Evolutionary conservation across 2,888 invertebrate genomes (phyloP).

Genomic region (Notodonta dromedarius): DNA sequence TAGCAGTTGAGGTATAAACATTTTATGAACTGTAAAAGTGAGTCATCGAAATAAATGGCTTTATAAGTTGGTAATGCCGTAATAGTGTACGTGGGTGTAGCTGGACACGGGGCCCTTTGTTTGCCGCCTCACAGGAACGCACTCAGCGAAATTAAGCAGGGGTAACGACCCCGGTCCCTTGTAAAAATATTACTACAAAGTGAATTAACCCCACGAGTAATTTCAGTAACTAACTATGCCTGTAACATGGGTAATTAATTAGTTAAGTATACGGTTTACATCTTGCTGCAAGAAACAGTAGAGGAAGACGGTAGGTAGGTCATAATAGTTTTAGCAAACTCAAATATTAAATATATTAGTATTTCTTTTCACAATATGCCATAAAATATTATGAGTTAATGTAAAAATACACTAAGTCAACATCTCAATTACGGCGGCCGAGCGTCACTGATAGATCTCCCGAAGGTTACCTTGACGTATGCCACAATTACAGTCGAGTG

Average conservation of each 20-base stretch:
- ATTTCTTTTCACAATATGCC: no score
- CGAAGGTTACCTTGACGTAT: slow-evolving; percentile 65
- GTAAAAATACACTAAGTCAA: no score
- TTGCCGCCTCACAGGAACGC: slow-evolving; percentile 74
- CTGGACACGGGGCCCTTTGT: slow-evolving; percentile 78
- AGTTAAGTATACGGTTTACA: slow-evolving; percentile 14
- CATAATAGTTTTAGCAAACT: no score
- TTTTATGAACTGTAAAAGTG: slow-evolving; percentile 63
- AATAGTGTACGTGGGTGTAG: slow-evolving; percentile 70
- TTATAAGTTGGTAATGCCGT: slow-evolving; percentile 54
- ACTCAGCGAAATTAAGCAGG: slow-evolving; percentile 78
- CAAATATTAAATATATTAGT: no score
- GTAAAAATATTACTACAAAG: slow-evolving; percentile 40
- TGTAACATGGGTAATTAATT: slow-evolving; percentile 14
- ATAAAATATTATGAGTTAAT: no score
- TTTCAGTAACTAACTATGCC: slow-evolving; percentile 15
- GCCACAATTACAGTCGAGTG: slow-evolving; percentile 23
- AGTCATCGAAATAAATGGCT: slow-evolving; percentile 75
- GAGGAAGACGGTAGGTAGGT: not conserved
- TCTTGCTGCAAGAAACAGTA: slow-evolving; percentile 17
- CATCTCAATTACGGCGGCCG: slow-evolving; percentile 56
- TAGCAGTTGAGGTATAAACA: slow-evolving; percentile 39
- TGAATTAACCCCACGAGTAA: slow-evolving; percentile 14
- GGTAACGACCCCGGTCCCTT: slow-evolving; percentile 57
- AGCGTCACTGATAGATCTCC: slow-evolving; percentile 66